A percentile compares a stretch with the other conserved stretches of the same genome.
These are phyloP conservation scores for Mimachlamys varia DNA, from an alignment of 2,888 invertebrate species.

Conservation along the genomic window DNA sequence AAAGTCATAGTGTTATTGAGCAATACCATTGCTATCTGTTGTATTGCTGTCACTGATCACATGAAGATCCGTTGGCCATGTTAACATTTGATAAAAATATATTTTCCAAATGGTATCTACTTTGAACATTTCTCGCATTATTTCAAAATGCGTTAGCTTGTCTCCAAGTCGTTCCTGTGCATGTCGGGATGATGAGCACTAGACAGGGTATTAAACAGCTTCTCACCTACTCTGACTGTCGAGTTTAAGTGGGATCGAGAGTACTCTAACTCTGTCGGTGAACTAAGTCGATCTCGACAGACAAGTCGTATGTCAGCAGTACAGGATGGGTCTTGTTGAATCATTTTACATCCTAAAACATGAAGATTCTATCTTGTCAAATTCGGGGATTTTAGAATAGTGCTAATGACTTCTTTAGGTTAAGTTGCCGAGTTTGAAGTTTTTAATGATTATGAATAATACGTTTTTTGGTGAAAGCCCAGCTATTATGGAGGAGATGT, in stretches of 20 bases:
- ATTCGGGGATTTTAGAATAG: not conserved
- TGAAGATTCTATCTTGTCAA: not conserved
- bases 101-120: too few species aligned
- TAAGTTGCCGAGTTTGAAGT: not conserved
- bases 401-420: not conserved
- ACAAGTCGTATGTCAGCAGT: not conserved
- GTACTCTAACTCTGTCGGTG: not conserved
- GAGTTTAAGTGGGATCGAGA: not conserved
- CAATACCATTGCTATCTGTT: too few species aligned
- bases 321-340: too few species aligned
- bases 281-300: not conserved
- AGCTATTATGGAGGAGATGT: not conserved
- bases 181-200: not conserved
- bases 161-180: too few species aligned
- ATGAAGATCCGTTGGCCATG: too few species aligned
- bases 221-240: not conserved
- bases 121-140: too few species aligned
- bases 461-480: not conserved
- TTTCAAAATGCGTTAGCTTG: too few species aligned
- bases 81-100: too few species aligned
- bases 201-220: not conserved
- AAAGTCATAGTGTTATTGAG: too few species aligned
- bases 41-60: too few species aligned
- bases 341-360: not conserved
- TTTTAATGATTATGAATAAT: not conserved